Evolutionary conservation across 2,888 invertebrate genomes (phyloP).

Genomic region (Tetropium fuscum): DNA sequence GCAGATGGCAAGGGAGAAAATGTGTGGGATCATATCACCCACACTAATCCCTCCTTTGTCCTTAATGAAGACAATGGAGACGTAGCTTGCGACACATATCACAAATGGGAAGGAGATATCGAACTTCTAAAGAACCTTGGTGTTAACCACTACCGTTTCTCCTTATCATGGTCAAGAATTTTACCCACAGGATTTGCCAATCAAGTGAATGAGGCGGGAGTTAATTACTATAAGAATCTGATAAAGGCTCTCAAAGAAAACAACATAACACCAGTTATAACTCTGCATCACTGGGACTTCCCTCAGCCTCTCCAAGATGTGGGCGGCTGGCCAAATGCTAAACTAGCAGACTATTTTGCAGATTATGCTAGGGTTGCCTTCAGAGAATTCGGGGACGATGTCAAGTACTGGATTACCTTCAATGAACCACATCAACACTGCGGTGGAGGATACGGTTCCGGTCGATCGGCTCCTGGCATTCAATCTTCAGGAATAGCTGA

Average conservation of each 20-base stretch:
- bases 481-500: constrained; percentile 69
- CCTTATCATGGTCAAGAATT: neutral
- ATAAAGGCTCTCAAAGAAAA: constrained; percentile 21
- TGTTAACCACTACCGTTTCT: neutral
- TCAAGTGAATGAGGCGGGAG: constrained; percentile 17
- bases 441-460: constrained; percentile 58
- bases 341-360: constrained; percentile 75
- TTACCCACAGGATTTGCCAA: constrained; percentile 20
- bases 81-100: neutral
- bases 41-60: neutral
- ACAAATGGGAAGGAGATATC: neutral
- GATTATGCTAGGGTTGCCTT: constrained; percentile 69
- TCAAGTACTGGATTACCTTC: constrained; percentile 69
- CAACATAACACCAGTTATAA: constrained; percentile 29
- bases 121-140: neutral
- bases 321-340: constrained; percentile 74
- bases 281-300: constrained; percentile 44
- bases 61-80: neutral
- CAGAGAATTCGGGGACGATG: constrained; percentile 55
- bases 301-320: constrained; percentile 63
- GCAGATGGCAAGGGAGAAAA: neutral
- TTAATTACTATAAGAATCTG: constrained; percentile 24
- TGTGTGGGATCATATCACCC: neutral
- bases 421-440: constrained; percentile 67
- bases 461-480: constrained; percentile 66